A percentile compares a stretch with the other conserved stretches of the same genome.
Conservation (phyloP, 2,113 vertebrate species). For the Furnarius figulus region DNA sequence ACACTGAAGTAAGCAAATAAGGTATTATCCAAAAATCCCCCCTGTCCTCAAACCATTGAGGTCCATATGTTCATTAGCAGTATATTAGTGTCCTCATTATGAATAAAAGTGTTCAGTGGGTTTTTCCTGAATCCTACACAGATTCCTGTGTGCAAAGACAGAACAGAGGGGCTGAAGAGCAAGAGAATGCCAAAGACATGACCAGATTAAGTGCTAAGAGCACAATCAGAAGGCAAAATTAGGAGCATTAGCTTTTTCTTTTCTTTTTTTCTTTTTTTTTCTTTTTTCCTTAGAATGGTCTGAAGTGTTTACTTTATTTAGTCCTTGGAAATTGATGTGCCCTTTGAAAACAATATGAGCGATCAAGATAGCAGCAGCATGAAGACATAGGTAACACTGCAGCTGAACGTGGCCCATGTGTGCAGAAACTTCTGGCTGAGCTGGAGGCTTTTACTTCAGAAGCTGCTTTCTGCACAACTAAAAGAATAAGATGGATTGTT, state of each 20-base stretch:
- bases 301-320: background rate
- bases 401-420: background rate
- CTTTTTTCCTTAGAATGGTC: background rate
- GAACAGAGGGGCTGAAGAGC: background rate
- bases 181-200: background rate
- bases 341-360: background rate
- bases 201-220: background rate
- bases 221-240: background rate
- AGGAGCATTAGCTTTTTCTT: background rate
- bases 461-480: background rate
- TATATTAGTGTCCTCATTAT: background rate
- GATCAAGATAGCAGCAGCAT: background rate
- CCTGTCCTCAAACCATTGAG: background rate
- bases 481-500: background rate
- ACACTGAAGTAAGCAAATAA: background rate
- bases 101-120: background rate
- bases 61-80: background rate
- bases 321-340: background rate
- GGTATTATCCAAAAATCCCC: background rate
- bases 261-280: background rate
- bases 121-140: background rate
- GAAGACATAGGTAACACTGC: background rate
- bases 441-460: background rate
- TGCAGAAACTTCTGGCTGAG: background rate
- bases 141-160: background rate